phyloP scores from a whole-genome alignment of 2,888 invertebrate species.

The Lepidocyrtinus sp. region DNA sequence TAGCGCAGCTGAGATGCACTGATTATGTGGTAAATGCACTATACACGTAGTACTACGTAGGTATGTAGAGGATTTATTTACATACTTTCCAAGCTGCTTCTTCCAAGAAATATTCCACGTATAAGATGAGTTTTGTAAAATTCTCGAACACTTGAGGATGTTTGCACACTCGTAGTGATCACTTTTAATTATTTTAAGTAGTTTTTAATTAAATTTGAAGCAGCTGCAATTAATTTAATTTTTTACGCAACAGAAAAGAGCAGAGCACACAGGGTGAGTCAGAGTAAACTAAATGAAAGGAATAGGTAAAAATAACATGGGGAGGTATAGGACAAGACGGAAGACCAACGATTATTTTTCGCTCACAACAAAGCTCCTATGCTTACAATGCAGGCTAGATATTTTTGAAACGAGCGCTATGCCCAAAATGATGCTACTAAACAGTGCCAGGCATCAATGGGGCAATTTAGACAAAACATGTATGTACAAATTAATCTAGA shows the following conservation, averaged over 20 bases:
- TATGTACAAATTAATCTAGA: background rate
- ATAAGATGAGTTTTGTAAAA: background rate
- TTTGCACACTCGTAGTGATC: background rate
- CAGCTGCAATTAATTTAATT: conserved; percentile 26
- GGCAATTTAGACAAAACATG: background rate
- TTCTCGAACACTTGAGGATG: background rate
- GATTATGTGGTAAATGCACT: conserved; percentile 11
- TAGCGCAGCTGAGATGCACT: background rate
- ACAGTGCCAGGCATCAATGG: background rate
- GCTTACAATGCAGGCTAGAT: conserved; percentile 32
- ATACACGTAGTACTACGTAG: background rate
- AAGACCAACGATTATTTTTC: conserved; percentile 19
- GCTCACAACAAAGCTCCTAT: background rate
- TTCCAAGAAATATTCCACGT: conserved; percentile 10
- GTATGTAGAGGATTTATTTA: conserved; percentile 16
- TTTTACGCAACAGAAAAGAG: conserved; percentile 18
- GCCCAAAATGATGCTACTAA: conserved; percentile 27
- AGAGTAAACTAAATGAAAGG: conserved; percentile 29
- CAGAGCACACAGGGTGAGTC: conserved; percentile 23
- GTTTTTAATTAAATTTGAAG: conserved; percentile 11
- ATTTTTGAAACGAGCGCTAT: conserved; percentile 17
- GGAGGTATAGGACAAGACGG: conserved; percentile 25
- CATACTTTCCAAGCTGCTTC: conserved; percentile 32
- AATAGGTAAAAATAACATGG: conserved; percentile 28
- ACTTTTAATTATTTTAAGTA: background rate